These are phyloP conservation scores for Sinopyrophorus schimmeli DNA, from an alignment of 2,888 invertebrate genomes.

Conservation along the genomic window DNA sequence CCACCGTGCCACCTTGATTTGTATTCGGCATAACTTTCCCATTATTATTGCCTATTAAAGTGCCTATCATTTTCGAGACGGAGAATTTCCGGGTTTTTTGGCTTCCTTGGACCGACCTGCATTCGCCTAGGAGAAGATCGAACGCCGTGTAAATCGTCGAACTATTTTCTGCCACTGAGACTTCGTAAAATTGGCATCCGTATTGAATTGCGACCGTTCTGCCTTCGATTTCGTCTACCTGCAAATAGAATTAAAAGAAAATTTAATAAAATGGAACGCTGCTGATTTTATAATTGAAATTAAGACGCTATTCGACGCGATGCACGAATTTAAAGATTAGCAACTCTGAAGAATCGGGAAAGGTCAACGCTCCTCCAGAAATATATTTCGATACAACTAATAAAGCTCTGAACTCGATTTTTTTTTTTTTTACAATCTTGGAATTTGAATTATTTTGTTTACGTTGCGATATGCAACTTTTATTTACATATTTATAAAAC, in stretches of 20 bases:
- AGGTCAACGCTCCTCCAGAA: slow-evolving; percentile 26
- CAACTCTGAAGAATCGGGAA: slow-evolving; percentile 17
- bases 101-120: slow-evolving; percentile 56
- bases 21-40: slow-evolving; percentile 51
- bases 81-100: slow-evolving; percentile 73
- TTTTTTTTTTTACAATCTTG: slow-evolving; percentile 16
- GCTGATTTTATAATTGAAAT: too few relatives aligned
- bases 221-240: slow-evolving; percentile 75
- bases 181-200: slow-evolving; percentile 76
- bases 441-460: slow-evolving; percentile 17
- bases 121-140: slow-evolving; percentile 69
- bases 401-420: slow-evolving; percentile 12
- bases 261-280: too few relatives aligned
- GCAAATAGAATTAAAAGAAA: slow-evolving; percentile 49
- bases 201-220: slow-evolving; percentile 67
- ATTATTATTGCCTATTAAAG: slow-evolving; percentile 63
- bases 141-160: slow-evolving; percentile 74
- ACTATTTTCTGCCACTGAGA: slow-evolving; percentile 80
- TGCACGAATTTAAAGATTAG: slow-evolving; percentile 20
- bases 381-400: slow-evolving; percentile 25
- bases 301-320: slow-evolving; percentile 18
- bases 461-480: too few relatives aligned
- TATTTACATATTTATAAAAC: too few relatives aligned
- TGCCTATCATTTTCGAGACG: slow-evolving; percentile 79
- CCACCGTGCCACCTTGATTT: slow-evolving; percentile 61